A percentile compares a stretch with the other conserved stretches of the same genome.
Conservation (phyloP, 2,888 invertebrate species). For the Acanthosepion lycidas region DNA sequence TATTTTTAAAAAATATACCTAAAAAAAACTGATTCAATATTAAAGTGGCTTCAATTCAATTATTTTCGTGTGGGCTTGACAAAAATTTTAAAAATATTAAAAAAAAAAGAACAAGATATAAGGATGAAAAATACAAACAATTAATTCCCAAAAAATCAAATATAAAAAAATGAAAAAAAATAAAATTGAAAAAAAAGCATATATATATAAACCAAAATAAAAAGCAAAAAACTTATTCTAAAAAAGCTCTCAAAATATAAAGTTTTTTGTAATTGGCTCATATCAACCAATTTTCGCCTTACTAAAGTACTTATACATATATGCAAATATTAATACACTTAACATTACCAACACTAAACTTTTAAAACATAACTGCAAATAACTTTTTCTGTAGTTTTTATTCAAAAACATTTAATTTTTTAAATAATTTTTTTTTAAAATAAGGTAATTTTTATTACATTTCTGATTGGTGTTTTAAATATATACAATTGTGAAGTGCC, state of each 20-base stretch:
- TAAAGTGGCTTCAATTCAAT: conserved; percentile 13
- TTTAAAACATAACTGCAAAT: background rate
- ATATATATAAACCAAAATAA: conserved; percentile 21
- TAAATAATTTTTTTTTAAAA: background rate
- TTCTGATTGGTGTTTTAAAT: background rate
- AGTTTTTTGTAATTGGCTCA: background rate
- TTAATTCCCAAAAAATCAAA: background rate
- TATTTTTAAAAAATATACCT: background rate
- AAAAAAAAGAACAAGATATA: background rate
- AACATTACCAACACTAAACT: background rate
- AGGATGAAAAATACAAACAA: background rate
- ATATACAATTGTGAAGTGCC: background rate
- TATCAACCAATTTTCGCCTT: conserved; percentile 8
- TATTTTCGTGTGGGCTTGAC: conserved; percentile 33
- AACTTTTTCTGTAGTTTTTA: background rate
- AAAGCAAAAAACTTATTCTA: conserved; percentile 33
- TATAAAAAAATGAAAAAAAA: background rate
- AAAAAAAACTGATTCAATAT: background rate
- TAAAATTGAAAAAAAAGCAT: background rate
- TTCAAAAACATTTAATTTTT: background rate
- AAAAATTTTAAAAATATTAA: background rate
- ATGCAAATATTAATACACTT: background rate
- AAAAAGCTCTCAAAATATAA: background rate
- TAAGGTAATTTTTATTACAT: background rate
- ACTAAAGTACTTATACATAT: background rate